A percentile compares a stretch with the other conserved stretches of the same genome.
Evolutionary conservation across 2,797 vertebrate species (phyloP).

Genomic region (Mus caroli): DNA sequence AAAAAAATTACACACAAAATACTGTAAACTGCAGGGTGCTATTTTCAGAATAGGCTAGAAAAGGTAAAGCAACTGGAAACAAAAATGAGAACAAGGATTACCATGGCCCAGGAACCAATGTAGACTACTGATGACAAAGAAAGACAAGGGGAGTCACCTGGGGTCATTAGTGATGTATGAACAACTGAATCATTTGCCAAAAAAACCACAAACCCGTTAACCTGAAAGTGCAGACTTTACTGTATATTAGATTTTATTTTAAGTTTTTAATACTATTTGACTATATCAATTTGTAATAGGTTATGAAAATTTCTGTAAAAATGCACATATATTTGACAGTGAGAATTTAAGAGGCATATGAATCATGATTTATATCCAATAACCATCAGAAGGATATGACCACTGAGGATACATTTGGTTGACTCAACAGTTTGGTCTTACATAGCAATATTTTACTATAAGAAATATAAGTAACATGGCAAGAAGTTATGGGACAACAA

Average conservation of each 20-base stretch:
- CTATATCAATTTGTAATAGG: background rate
- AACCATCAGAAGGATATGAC: background rate
- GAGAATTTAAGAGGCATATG: background rate
- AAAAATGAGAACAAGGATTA: background rate
- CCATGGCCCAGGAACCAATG: background rate
- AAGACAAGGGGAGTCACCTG: background rate
- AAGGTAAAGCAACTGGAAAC: background rate
- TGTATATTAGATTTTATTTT: background rate
- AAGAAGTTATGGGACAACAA: background rate
- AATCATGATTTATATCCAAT: background rate
- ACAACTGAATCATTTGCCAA: background rate
- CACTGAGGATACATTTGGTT: background rate
- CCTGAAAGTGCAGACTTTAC: background rate
- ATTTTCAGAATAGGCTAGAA: background rate
- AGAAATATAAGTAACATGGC: background rate
- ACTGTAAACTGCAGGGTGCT: background rate
- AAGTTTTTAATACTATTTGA: background rate
- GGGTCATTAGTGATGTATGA: accelerated
- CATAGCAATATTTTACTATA: background rate
- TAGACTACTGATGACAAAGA: background rate
- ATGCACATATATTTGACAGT: background rate
- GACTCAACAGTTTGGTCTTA: background rate
- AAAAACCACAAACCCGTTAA: background rate
- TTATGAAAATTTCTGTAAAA: background rate
- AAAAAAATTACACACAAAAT: background rate